phyloP scores from a whole-genome alignment of 2,797 vertebrate genomes.

The Enteromius mattozi region DNA sequence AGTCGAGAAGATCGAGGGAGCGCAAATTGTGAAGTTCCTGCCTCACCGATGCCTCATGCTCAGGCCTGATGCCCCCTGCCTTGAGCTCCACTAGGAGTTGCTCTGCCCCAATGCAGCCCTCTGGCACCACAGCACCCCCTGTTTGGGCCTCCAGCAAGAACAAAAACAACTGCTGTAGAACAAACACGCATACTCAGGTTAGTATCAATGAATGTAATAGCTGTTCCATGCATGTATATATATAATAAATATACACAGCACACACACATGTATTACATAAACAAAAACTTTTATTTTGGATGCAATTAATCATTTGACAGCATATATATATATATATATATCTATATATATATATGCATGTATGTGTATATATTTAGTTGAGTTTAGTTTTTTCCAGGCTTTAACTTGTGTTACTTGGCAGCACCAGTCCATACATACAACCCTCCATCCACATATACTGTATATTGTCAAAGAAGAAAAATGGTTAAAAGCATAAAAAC shows the following conservation, averaged over 20 bases:
- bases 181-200: constrained; percentile 63
- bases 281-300: too few species aligned
- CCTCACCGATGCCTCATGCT: constrained; percentile 66
- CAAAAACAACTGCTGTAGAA: constrained; percentile 76
- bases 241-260: background rate
- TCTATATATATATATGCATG: too few species aligned
- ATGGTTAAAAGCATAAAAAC: too few species aligned
- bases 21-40: constrained; percentile 66
- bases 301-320: too few species aligned
- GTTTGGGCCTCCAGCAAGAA: constrained; percentile 78
- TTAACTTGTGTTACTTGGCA: background rate
- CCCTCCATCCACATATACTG: background rate
- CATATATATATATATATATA: too few species aligned
- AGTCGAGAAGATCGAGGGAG: constrained; percentile 76
- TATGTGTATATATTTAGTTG: too few species aligned
- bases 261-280: too few species aligned
- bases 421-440: background rate
- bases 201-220: background rate
- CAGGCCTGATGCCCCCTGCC: constrained; percentile 71
- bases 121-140: constrained; percentile 56
- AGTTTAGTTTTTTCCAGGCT: background rate
- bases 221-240: background rate
- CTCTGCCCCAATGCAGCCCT: constrained; percentile 71
- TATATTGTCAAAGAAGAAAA: too few species aligned
- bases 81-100: constrained; percentile 78